These are phyloP conservation scores for Ormyrus labotus DNA, from an alignment of 2,888 invertebrate species.

Conservation along the genomic window DNA sequence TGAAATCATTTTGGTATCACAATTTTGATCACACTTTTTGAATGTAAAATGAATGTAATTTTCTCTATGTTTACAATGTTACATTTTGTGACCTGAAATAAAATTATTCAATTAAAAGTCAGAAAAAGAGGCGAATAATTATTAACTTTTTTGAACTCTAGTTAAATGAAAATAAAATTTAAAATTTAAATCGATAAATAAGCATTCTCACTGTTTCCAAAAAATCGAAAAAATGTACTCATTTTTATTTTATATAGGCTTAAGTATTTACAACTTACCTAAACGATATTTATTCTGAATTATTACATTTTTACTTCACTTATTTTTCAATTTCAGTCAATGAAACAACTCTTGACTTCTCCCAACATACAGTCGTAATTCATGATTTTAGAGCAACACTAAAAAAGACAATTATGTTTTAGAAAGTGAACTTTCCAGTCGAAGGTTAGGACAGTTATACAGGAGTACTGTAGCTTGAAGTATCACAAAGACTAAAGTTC, in stretches of 20 bases:
- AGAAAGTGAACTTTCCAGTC: too few species aligned
- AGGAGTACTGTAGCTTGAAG: too few species aligned
- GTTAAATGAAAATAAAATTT: too few species aligned
- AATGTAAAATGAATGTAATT: neutral
- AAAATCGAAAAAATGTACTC: neutral
- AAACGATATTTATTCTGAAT: neutral
- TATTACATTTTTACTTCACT: slow-evolving; percentile 33
- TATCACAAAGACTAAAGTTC: too few species aligned
- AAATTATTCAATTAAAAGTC: slow-evolving; percentile 5
- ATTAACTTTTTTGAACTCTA: neutral
- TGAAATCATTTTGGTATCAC: slow-evolving; percentile 77
- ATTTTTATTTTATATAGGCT: neutral
- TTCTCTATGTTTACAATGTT: neutral
- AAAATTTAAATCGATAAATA: too few species aligned
- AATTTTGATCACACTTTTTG: neutral
- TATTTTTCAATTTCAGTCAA: neutral
- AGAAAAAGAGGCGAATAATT: neutral
- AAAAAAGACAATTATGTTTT: neutral
- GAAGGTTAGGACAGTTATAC: too few species aligned
- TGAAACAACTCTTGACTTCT: neutral
- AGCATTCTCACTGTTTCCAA: neutral
- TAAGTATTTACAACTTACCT: slow-evolving; percentile 2
- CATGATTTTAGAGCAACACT: slow-evolving; percentile 39
- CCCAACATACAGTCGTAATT: slow-evolving; percentile 54
- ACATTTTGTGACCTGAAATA: slow-evolving; percentile 27